These are phyloP conservation scores for Gallinago stenura DNA, from an alignment of 2,797 vertebrate genomes.

Conservation along the genomic window DNA sequence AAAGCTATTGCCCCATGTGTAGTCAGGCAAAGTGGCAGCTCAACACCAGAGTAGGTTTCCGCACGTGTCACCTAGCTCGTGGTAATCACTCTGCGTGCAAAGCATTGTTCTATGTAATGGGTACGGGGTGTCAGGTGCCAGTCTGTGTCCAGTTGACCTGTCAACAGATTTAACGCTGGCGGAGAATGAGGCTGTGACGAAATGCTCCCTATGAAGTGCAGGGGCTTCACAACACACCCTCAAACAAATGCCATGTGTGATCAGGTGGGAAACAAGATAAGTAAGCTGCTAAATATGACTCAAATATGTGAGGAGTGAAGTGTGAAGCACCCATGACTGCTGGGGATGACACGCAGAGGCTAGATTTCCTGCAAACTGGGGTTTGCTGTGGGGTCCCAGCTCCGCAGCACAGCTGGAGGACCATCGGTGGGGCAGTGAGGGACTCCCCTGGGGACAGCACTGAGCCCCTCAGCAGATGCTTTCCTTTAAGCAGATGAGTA, in stretches of 20 bases:
- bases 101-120: background rate
- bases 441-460: accelerated
- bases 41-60: accelerated
- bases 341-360: accelerated
- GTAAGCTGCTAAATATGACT: background rate
- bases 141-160: background rate
- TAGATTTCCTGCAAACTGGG: background rate
- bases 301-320: accelerated
- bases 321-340: background rate
- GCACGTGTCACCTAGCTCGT: accelerated
- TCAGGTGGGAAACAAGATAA: background rate
- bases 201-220: background rate
- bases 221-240: background rate
- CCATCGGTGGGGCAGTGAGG: accelerated
- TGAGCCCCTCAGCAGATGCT: accelerated
- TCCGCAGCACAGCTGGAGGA: background rate
- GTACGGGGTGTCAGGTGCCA: background rate
- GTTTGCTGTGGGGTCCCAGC: background rate
- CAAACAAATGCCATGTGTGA: accelerated
- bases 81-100: background rate
- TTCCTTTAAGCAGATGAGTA: background rate
- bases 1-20: background rate
- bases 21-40: background rate
- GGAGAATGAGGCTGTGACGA: background rate
- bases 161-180: background rate